Conservation (phyloP, 2,888 invertebrate species). For the Drosophila quasianomalipes region DNA sequence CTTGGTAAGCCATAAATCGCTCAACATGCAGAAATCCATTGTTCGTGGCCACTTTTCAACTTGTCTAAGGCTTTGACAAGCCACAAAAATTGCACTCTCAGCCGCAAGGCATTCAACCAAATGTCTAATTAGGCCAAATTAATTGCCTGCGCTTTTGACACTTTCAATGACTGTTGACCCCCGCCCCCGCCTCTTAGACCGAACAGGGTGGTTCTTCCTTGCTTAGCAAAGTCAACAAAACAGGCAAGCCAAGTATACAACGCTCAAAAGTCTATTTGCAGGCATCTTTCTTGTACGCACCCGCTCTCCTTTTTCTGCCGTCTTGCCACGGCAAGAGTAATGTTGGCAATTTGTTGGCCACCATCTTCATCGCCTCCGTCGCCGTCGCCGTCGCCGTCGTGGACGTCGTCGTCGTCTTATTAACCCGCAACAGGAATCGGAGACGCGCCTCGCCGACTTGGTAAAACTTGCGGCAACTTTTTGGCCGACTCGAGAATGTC, state of each 20-base stretch:
- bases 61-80: conserved; percentile 56
- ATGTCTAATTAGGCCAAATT: conserved; percentile 79
- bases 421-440: conserved; percentile 75
- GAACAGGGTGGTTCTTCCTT: background rate
- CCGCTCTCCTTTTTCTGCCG: background rate
- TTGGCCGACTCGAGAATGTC: conserved; percentile 78
- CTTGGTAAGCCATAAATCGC: conserved; percentile 72
- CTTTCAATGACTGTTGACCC: conserved; percentile 65
- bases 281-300: conserved; percentile 40
- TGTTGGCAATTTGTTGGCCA: conserved; percentile 76
- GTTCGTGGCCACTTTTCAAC: conserved; percentile 51
- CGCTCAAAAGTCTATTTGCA: conserved; percentile 78
- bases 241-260: conserved; percentile 67
- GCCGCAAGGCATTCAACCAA: conserved; percentile 63
- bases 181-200: background rate
- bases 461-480: conserved; percentile 72
- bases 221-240: conserved; percentile 63
- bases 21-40: conserved; percentile 68
- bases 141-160: conserved; percentile 80
- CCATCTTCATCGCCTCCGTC: conserved; percentile 55
- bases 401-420: conserved; percentile 66
- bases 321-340: conserved; percentile 59
- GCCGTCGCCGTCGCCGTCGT: conserved; percentile 53
- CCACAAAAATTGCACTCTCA: conserved; percentile 73
- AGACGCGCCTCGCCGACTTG: conserved; percentile 56